A percentile compares a stretch with the other conserved stretches of the same genome.
phyloP scores from a whole-genome alignment of 2,888 invertebrate genomes.

The Malacosoma neustria region DNA sequence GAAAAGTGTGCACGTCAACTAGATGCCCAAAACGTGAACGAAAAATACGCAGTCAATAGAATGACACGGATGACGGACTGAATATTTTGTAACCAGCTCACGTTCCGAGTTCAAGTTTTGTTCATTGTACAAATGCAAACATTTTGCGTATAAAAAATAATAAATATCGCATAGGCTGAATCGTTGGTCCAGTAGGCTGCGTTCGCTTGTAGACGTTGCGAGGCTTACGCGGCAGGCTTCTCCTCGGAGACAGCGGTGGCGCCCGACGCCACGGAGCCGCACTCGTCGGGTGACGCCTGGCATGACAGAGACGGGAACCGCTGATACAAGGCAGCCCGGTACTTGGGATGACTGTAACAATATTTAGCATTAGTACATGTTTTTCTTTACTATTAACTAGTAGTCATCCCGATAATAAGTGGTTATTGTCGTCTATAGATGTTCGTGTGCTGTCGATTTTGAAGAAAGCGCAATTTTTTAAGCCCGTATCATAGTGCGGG shows the following conservation, averaged over 20 bases:
- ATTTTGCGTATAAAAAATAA: conserved; percentile 63
- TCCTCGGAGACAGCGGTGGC: conserved; percentile 80
- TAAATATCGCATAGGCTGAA: conserved; percentile 59
- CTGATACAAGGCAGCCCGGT: conserved; percentile 83
- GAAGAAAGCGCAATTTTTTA: too few species aligned
- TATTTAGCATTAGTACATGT: too few species aligned
- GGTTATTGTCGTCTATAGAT: too few species aligned
- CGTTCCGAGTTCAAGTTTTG: conserved; percentile 58
- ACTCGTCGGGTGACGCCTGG: conserved; percentile 75
- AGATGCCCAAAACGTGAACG: conserved; percentile 59
- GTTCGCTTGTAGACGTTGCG: conserved; percentile 14
- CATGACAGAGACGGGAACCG: conserved; percentile 86
- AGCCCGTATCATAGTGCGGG: too few species aligned
- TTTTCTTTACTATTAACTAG: too few species aligned
- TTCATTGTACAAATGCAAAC: conserved; percentile 64
- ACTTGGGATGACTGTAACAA: conserved; percentile 82
- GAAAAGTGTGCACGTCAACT: conserved; percentile 70
- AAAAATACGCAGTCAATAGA: conserved; percentile 52
- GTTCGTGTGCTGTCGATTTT: too few species aligned
- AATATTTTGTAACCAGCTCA: conserved; percentile 56
- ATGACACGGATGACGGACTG: conserved; percentile 20
- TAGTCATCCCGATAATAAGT: too few species aligned
- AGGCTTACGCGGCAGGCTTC: conserved; percentile 74
- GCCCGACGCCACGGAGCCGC: conserved; percentile 79
- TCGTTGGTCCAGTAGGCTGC: conserved; percentile 35